Conservation (phyloP, 2,888 invertebrate species). For the Drosophila glabriapex region DNA sequence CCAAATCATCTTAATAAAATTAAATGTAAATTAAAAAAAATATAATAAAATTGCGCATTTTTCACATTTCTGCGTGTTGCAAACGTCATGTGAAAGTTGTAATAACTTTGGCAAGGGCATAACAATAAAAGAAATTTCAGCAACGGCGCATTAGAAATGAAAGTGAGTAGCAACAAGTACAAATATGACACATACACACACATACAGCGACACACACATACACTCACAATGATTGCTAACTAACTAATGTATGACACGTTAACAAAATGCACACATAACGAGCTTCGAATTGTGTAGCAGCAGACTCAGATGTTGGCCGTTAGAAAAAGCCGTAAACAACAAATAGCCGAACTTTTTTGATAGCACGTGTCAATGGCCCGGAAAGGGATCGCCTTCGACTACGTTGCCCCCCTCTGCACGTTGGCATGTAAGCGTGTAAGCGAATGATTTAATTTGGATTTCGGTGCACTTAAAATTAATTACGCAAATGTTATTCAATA, state of each 20-base stretch:
- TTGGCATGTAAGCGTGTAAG: conserved; percentile 1
- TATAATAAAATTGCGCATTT: not conserved
- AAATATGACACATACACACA: conserved; percentile 48
- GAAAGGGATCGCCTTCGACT: conserved; percentile 26
- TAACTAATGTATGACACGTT: conserved; percentile 75
- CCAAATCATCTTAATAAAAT: not conserved
- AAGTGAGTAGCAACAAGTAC: conserved; percentile 76
- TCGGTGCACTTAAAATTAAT: conserved; percentile 59
- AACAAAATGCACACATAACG: conserved; percentile 65
- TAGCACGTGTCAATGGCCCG: conserved; percentile 69
- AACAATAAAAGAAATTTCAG: conserved; percentile 69
- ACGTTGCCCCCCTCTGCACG: not conserved
- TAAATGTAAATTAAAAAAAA: not conserved
- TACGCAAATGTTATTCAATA: conserved; percentile 78
- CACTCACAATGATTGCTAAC: conserved; percentile 60
- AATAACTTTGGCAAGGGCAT: conserved; percentile 43
- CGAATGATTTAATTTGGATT: conserved; percentile 69
- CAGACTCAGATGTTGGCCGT: conserved; percentile 14
- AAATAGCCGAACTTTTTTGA: conserved; percentile 49
- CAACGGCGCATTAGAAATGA: conserved; percentile 67
- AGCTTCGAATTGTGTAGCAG: conserved; percentile 34
- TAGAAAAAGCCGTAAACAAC: conserved; percentile 50
- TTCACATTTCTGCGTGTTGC: not conserved
- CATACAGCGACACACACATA: conserved; percentile 12
- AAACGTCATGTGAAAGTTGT: conserved; percentile 46